Evolutionary conservation across 2,888 invertebrate genomes (phyloP), one percentile per base, ranked within the genome.

Genomic region (Luperina nickerlii): DNA sequence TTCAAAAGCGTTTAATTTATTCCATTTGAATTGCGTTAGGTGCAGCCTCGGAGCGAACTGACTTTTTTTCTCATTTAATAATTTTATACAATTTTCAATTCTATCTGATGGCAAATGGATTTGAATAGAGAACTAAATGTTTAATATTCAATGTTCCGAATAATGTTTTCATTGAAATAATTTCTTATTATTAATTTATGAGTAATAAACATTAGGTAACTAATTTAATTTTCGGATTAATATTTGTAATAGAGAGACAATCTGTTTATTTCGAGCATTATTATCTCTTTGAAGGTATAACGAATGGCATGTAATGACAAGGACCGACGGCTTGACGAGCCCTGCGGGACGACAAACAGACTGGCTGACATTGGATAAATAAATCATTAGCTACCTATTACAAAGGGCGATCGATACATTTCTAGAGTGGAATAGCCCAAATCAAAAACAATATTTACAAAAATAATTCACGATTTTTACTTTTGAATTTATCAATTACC

Each of bases 1-100:
- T 90, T 91, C 90, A 89, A 90, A 91, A 89, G 81, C 87, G 78
- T 89, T 91, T 91, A 90, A 91, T 92, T 91, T 90, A 91, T 92
- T 92, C 89, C 77, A 79, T 90, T 90, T 90, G 85, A 87, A 89
- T 89, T 79, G 78, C 75, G 81, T 86, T 87, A 82, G 76, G 85
- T 85, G 85, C 88, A 86, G 88, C 78, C 65, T 74, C 71, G 67
- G 54, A 77, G 76, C 75, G 62, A 69, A 75, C 67, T 2, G 54
- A 65, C 57, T 72, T 80, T 84, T 83, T 87, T 74, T 65, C 79
- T 48, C 85, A 76, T 82, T 87, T 74, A 68, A 84, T 79, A 79
- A 87, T 90, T 85, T 84, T 74, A 87, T 84, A 83, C 79, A 88
- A 85, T 82, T 82, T 74, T 78, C 71, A 84, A 87, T 88, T 84